Percentiles rank a stretch among this genome's conserved stretches.
phyloP scores from a whole-genome alignment of 2,797 vertebrate species.

The Microtus californicus region DNA sequence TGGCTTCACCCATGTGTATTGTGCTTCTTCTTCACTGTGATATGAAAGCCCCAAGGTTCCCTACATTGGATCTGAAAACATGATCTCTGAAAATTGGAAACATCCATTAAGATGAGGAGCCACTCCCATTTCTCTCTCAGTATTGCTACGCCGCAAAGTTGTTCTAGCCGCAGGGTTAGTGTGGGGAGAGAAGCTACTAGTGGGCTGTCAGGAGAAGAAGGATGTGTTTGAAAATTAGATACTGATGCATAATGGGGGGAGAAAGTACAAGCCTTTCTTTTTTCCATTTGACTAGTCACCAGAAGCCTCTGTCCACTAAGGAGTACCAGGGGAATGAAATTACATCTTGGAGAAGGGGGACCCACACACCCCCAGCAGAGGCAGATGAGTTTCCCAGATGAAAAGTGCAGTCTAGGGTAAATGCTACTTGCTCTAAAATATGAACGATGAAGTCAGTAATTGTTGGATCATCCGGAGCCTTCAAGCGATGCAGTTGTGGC shows the following conservation, averaged over 20 bases:
- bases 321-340: neutral
- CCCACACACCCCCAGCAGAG: neutral
- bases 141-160: neutral
- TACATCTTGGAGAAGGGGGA: neutral
- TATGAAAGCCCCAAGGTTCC: accelerated
- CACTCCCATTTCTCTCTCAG: neutral
- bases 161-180: slow-evolving; percentile 27
- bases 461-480: slow-evolving; percentile 58
- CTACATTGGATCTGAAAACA: neutral
- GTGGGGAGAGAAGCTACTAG: slow-evolving; percentile 35
- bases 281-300: slow-evolving; percentile 11
- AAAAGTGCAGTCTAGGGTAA: slow-evolving; percentile 19
- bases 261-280: neutral
- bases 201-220: neutral
- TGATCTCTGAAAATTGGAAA: neutral
- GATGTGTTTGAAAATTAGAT: neutral
- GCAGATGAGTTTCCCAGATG: neutral
- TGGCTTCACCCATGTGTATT: accelerated
- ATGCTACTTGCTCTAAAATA: slow-evolving; percentile 50
- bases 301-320: slow-evolving; percentile 4
- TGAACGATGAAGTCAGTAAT: slow-evolving; percentile 55
- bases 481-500: neutral
- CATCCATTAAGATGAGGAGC: neutral
- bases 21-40: too few species aligned
- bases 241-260: neutral